Evolutionary conservation across 2,888 invertebrate species (phyloP).

Genomic region (Polietes domitor): DNA sequence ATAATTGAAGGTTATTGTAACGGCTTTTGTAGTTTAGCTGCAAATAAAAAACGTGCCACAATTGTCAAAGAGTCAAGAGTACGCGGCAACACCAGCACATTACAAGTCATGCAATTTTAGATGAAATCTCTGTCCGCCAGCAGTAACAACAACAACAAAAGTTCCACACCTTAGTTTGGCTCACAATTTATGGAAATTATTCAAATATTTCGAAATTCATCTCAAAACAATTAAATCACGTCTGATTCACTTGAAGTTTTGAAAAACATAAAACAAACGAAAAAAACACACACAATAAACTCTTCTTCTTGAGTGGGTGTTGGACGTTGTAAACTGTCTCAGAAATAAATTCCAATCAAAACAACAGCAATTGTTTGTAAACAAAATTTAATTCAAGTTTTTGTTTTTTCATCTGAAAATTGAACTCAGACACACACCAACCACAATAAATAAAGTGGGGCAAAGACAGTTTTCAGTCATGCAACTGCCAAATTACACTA

Average conservation of each 20-base stretch:
- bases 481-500: background rate
- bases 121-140: constrained; percentile 43
- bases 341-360: background rate
- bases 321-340: background rate
- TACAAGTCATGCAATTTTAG: constrained; percentile 31
- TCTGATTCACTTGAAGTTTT: constrained; percentile 11
- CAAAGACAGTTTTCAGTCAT: background rate
- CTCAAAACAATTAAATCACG: constrained; percentile 40
- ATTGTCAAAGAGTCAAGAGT: background rate
- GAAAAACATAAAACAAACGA: background rate
- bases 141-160: background rate
- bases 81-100: background rate
- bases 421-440: constrained; percentile 11
- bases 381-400: background rate
- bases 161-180: constrained; percentile 32
- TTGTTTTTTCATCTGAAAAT: background rate
- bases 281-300: constrained; percentile 20
- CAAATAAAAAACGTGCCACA: constrained; percentile 36
- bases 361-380: background rate
- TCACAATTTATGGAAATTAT: constrained; percentile 20
- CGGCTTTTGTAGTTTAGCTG: background rate
- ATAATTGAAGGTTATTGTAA: constrained; percentile 44
- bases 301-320: background rate
- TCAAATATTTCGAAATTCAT: constrained; percentile 22
- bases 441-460: constrained; percentile 3